phyloP scores from a whole-genome alignment of 2,797 vertebrate species.

The Chanos chanos region DNA sequence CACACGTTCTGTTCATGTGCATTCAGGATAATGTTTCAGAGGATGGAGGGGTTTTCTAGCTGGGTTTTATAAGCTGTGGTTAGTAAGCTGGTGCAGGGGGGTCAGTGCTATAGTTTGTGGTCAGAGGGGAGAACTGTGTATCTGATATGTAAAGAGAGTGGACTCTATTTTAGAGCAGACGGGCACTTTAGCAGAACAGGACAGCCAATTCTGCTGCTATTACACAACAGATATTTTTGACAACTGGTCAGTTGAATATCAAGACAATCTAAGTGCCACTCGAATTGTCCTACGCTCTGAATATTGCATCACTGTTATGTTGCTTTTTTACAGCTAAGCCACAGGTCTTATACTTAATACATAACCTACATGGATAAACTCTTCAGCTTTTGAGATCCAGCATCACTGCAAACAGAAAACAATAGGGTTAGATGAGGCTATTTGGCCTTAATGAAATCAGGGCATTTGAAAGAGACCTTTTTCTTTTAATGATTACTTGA shows the following conservation, averaged over 20 bases:
- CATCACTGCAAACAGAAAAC: conserved; percentile 79
- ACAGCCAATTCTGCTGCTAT: neutral
- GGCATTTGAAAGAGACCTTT: conserved; percentile 36
- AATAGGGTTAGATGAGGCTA: conserved; percentile 57
- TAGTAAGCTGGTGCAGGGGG: no score
- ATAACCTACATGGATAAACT: conserved; percentile 88
- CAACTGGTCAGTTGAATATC: no score
- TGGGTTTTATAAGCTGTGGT: no score
- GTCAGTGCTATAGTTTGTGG: no score
- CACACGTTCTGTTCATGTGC: no score
- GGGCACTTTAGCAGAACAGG: neutral
- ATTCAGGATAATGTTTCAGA: no score
- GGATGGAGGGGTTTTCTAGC: no score
- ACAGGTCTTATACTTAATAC: conserved; percentile 42
- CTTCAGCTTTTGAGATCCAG: conserved; percentile 61
- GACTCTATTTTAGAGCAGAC: neutral
- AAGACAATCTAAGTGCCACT: no score
- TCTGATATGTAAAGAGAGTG: no score
- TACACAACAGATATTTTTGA: neutral
- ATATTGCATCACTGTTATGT: neutral
- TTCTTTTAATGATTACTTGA: neutral
- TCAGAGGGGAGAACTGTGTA: no score
- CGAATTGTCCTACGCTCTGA: no score
- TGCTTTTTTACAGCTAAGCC: neutral
- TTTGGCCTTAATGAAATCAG: neutral